Evolutionary conservation across 2,113 vertebrate species (phyloP).

Genomic region (Stigmatopora argus): DNA sequence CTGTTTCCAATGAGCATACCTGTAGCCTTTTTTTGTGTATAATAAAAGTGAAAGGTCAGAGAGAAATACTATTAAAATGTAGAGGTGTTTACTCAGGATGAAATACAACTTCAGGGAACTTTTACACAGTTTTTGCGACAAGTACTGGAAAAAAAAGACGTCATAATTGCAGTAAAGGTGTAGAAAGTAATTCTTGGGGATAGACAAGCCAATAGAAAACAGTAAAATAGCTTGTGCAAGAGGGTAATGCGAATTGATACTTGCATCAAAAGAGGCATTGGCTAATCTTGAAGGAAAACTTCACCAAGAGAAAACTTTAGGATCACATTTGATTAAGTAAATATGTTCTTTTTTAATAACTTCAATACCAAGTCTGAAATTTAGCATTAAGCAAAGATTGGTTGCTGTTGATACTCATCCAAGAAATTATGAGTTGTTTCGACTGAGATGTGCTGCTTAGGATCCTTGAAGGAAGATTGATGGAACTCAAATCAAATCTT

Average conservation of each 20-base stretch:
- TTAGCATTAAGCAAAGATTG: background rate
- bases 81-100: background rate
- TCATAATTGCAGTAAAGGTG: background rate
- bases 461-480: background rate
- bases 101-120: background rate
- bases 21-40: conserved; percentile 3
- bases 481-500: conserved; percentile 6
- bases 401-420: background rate
- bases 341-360: background rate
- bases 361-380: background rate
- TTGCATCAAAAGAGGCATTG: background rate
- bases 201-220: background rate
- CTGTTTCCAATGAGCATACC: conserved; percentile 1
- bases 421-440: conserved; percentile 10
- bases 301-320: background rate
- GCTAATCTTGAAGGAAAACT: background rate
- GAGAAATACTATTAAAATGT: conserved; percentile 2
- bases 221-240: background rate
- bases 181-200: background rate
- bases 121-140: background rate
- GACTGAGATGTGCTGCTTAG: background rate
- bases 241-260: background rate
- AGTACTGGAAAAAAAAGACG: background rate
- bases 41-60: background rate
- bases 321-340: background rate